Conservation (phyloP, 1,140 invertebrate genomes). For the Zaprionus africanus region DNA sequence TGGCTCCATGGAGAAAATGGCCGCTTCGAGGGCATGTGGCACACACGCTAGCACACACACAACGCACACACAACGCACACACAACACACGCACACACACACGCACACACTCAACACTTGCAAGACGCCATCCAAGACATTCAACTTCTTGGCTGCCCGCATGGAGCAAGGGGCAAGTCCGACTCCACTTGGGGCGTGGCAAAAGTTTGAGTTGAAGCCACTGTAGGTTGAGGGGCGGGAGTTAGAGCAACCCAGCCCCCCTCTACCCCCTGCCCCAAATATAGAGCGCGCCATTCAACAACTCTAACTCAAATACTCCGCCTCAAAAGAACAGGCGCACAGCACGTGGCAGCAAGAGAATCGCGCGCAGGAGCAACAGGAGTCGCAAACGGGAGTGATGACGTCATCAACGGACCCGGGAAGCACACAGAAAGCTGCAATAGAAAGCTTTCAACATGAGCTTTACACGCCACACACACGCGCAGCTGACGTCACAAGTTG, state of each 20-base stretch:
- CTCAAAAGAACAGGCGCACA: slow-evolving; percentile 80
- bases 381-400: slow-evolving; percentile 70
- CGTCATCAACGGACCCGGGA: slow-evolving; percentile 41
- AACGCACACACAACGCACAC: slow-evolving; percentile 11
- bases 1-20: slow-evolving; percentile 84
- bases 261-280: background rate
- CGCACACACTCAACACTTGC: background rate
- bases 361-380: slow-evolving; percentile 72
- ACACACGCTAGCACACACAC: slow-evolving; percentile 41
- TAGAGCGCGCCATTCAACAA: slow-evolving; percentile 74
- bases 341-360: slow-evolving; percentile 33
- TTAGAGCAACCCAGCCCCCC: background rate
- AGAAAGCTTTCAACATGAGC: background rate
- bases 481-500: slow-evolving; percentile 12
- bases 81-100: background rate
- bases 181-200: slow-evolving; percentile 19
- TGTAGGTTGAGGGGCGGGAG: slow-evolving; percentile 10
- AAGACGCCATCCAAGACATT: slow-evolving; percentile 35
- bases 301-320: slow-evolving; percentile 84
- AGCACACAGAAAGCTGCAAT: background rate
- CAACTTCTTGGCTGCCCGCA: slow-evolving; percentile 35
- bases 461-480: background rate
- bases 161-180: background rate
- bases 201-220: slow-evolving; percentile 13
- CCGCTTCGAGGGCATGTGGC: slow-evolving; percentile 58